A percentile compares a stretch with the other conserved stretches of the same genome.
Conservation (phyloP, 2,888 invertebrate genomes). For the Theodoxus fluviatilis region DNA sequence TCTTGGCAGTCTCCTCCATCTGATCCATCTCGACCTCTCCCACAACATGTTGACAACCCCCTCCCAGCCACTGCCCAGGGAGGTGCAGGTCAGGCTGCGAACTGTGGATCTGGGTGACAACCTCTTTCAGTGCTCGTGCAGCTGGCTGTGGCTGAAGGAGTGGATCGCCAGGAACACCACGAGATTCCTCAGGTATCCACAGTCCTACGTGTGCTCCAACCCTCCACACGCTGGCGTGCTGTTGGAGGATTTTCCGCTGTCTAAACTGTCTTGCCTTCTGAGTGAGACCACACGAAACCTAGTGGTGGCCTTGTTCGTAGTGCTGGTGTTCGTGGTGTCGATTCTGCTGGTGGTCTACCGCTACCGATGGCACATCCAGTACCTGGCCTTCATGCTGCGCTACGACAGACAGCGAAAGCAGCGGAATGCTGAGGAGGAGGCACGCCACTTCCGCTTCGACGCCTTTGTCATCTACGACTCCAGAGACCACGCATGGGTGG, state of each 20-base stretch:
- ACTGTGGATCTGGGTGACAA: constrained; percentile 71
- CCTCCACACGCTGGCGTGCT: not conserved
- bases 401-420: constrained; percentile 20
- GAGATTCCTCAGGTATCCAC: not conserved
- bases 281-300: not conserved
- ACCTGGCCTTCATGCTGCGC: constrained; percentile 65
- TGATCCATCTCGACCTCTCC: no score
- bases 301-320: not conserved
- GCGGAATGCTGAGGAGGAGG: not conserved
- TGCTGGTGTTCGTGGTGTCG: constrained; percentile 31
- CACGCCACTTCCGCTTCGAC: constrained; percentile 69
- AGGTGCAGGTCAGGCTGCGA: constrained; percentile 18
- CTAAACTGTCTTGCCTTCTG: constrained; percentile 5
- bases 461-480: constrained; percentile 77
- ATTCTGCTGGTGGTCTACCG: constrained; percentile 60
- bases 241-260: constrained; percentile 16
- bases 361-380: constrained; percentile 71
- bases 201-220: constrained; percentile 16
- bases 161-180: constrained; percentile 27
- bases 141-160: constrained; percentile 50
- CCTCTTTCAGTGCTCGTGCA: constrained; percentile 72
- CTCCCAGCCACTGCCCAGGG: no score
- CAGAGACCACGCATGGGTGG: constrained; percentile 73
- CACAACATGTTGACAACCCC: no score
- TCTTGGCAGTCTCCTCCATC: no score